Evolutionary conservation across 2,888 invertebrate genomes (phyloP), one percentile per base, ranked within the genome.

Genomic region (Cremastinae sp.): DNA sequence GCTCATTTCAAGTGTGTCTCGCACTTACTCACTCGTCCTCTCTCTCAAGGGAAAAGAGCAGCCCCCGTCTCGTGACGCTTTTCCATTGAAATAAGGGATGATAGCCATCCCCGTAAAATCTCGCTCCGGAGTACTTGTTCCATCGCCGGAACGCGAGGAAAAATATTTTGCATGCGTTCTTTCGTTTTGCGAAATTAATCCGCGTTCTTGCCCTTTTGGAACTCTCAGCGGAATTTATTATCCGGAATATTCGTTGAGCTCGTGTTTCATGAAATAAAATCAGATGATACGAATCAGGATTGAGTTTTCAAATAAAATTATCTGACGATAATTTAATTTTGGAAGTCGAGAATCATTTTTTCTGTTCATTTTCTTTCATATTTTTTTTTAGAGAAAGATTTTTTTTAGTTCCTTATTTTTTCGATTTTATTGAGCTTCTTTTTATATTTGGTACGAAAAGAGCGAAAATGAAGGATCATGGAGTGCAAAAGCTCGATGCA

Each of bases 91-190:
- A 45, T 35, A 55, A 58, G 43, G 43, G 61, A 59, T 22, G n/a
- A 22, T 56, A 4, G 28, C 39, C 20, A 12, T 43, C 37, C 37
- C 12, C 43, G 37, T 12, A 16, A 83, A 81, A 78, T 75, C 81
- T 71, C 56, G 78, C 79, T 83, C 83, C 84, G 83, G 83, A 82
- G 81, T 81, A 74, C 47, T 39, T 41, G n/a, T 9, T n/a, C 41
- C 41, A 41, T n/a, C 41, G 4, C 9, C 10, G 9, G n/a, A 41
- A 41, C 37, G 28, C 5, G 28, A 28, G 28, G 5, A 28, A 28
- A 28, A 3, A 55, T 58, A n/a, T 74, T 39, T 59, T 37, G 43
- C 55, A 47, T 53, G 66, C 66, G 53, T 22, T 73, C 62, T 9
- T 14, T 12, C 41, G 41, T 8, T 1, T 41, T 8, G 10, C 10